Conservation (phyloP, 2,113 vertebrate species). For the Hippoglossus stenolepis region DNA sequence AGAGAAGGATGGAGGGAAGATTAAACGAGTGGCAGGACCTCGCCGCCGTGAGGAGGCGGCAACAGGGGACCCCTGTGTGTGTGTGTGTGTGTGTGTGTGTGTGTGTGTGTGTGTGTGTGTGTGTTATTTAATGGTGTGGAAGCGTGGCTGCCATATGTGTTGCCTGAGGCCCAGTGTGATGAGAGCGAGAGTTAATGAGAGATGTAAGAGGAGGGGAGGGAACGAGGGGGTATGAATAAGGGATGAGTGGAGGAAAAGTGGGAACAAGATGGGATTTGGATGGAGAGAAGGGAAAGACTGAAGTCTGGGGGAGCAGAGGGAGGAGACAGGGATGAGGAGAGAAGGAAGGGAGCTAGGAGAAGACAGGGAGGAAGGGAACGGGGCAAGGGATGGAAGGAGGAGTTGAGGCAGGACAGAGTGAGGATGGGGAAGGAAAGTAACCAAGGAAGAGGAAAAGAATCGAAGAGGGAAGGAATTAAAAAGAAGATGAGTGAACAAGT, state of each 20-base stretch:
- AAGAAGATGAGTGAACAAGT: too few species aligned
- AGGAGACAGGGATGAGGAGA: background rate
- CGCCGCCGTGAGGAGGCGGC: slow-evolving; percentile 5
- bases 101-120: slow-evolving; percentile 39
- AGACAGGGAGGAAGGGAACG: background rate
- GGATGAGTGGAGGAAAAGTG: background rate
- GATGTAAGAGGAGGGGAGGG: background rate
- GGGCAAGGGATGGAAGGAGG: slow-evolving; percentile 62
- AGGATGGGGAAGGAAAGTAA: too few species aligned
- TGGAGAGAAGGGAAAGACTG: background rate
- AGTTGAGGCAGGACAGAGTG: background rate
- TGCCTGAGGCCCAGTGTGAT: slow-evolving; percentile 48
- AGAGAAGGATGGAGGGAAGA: slow-evolving; percentile 23
- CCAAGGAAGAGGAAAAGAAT: too few species aligned
- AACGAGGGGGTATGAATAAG: background rate
- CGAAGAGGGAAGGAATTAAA: too few species aligned
- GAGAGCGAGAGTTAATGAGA: slow-evolving; percentile 44
- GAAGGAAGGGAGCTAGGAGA: background rate
- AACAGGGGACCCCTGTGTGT: slow-evolving; percentile 53
- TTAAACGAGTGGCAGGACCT: slow-evolving; percentile 47
- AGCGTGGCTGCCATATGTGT: slow-evolving; percentile 66
- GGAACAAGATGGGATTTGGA: background rate
- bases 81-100: slow-evolving; percentile 46
- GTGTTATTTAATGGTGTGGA: slow-evolving; percentile 66
- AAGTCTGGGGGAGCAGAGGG: background rate